Conservation (phyloP, 2,797 vertebrate genomes). For the Iguana delicatissima region DNA sequence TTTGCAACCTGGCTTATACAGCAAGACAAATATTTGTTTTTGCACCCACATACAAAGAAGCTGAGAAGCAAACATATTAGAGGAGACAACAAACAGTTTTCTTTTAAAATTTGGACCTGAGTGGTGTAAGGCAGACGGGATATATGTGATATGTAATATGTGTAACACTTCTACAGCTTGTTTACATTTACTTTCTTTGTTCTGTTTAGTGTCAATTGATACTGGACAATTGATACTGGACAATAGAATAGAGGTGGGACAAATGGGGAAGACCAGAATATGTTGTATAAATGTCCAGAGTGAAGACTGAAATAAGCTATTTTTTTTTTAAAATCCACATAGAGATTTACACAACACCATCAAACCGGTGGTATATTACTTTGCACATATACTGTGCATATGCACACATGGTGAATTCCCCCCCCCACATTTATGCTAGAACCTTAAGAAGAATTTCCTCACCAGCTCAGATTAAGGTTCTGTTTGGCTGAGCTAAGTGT, state of each 20-base stretch:
- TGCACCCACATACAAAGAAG: constrained; percentile 17
- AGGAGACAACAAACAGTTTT: not conserved
- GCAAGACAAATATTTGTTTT: constrained; percentile 32
- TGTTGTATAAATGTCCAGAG: too few species aligned
- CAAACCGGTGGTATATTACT: not conserved
- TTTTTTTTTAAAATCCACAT: not conserved
- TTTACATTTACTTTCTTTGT: not conserved
- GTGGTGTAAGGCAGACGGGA: not conserved
- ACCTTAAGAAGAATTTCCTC: not conserved
- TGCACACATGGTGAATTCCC: not conserved
- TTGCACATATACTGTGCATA: too few species aligned
- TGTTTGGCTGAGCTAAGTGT: not conserved
- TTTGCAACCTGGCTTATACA: constrained; percentile 22
- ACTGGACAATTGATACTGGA: not conserved
- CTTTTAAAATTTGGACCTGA: not conserved
- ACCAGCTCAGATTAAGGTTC: not conserved
- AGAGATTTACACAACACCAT: not conserved
- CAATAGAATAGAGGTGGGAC: too few species aligned
- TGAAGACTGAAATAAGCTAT: not conserved
- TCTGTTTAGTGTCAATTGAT: not conserved
- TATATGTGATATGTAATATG: not conserved
- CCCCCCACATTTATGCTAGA: too few species aligned
- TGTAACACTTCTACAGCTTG: not conserved
- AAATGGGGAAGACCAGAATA: not conserved
- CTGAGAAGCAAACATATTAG: not conserved